A percentile compares a stretch with the other conserved stretches of the same genome.
Evolutionary conservation across 1,140 invertebrate genomes (phyloP).

Genomic region (Marisa cornuarietis): DNA sequence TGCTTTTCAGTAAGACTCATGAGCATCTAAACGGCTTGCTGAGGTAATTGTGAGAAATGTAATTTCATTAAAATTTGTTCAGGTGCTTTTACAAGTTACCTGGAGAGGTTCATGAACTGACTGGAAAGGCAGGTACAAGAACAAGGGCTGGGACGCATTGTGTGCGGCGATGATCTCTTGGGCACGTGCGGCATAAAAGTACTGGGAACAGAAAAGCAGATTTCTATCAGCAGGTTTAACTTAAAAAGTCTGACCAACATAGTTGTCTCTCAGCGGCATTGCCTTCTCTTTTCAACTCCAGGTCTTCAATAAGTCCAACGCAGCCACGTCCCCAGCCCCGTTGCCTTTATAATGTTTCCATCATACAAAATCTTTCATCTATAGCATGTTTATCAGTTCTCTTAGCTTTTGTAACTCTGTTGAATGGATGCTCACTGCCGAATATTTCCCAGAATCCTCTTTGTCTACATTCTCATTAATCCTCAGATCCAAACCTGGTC

Average conservation of each 20-base stretch:
- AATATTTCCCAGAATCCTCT: neutral
- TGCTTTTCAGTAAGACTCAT: neutral
- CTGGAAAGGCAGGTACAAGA: slow-evolving; percentile 54
- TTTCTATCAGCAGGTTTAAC: neutral
- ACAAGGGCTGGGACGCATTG: slow-evolving; percentile 37
- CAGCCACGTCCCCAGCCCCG: too few species aligned
- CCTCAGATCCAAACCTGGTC: neutral
- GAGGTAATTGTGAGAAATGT: neutral
- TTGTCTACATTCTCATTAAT: neutral
- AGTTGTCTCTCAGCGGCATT: neutral
- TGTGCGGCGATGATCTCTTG: slow-evolving; percentile 29
- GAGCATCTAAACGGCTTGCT: neutral
- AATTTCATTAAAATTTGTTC: neutral
- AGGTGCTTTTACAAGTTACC: slow-evolving; percentile 34
- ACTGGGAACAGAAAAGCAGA: neutral
- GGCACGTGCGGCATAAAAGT: slow-evolving; percentile 21
- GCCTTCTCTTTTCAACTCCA: neutral
- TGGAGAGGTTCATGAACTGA: slow-evolving; percentile 51
- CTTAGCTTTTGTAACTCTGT: too few species aligned
- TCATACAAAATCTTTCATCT: too few species aligned
- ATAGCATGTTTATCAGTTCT: too few species aligned
- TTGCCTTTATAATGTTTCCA: too few species aligned
- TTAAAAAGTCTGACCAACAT: neutral
- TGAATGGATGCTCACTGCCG: neutral
- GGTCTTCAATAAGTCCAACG: too few species aligned